Conservation (phyloP, 2,797 vertebrate genomes). For the Lemur catta region DNA sequence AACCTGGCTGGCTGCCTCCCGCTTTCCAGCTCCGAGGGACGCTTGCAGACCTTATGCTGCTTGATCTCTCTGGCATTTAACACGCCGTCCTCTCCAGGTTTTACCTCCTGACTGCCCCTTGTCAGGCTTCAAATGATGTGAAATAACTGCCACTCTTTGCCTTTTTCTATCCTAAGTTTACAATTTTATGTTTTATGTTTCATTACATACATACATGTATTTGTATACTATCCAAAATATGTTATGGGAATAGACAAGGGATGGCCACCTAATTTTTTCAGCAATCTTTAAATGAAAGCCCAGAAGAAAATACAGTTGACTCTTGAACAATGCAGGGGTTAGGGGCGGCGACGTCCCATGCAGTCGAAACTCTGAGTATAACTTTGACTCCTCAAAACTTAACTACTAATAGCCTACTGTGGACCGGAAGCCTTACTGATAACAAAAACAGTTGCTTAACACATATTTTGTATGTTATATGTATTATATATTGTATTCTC, state of each 20-base stretch:
- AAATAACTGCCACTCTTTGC: neutral
- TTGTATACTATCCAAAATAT: neutral
- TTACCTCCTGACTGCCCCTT: neutral
- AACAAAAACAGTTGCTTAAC: neutral
- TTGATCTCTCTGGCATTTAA: neutral
- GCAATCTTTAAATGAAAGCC: neutral
- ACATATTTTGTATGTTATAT: neutral
- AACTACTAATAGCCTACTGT: neutral
- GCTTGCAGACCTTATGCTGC: neutral
- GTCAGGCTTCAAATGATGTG: neutral
- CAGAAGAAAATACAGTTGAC: neutral
- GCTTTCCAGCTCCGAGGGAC: neutral
- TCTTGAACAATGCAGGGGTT: neutral
- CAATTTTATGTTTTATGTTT: neutral
- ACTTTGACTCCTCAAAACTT: neutral
- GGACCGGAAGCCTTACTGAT: neutral
- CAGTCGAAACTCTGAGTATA: neutral
- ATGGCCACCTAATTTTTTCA: neutral
- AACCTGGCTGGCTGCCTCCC: neutral
- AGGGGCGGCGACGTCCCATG: neutral
- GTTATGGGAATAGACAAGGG: neutral
- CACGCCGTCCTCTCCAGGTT: neutral
- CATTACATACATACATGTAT: neutral
- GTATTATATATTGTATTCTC: neutral
- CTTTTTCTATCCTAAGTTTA: neutral